Base-by-base conservation (phyloP, 2,888 invertebrate species). In the Apotomis betuletana region DNA sequence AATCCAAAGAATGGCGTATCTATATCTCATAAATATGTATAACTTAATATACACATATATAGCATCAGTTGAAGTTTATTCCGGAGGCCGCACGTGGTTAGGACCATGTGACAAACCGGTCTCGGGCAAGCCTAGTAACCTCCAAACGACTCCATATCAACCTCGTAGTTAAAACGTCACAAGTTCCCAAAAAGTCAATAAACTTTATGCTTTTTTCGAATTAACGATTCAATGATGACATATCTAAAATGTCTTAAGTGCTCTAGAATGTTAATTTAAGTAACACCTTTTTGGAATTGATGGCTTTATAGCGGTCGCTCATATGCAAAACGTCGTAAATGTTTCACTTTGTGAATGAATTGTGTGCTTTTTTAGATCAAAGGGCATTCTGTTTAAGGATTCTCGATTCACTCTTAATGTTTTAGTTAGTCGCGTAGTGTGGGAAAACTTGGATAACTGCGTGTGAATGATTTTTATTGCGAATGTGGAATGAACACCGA, bases 71-170 rank as follows among this genome's bases (percentile, higher is more conserved):
- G 64, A 57, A 55, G 75, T 80, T 76, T 78, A 84, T 86, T 86
- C 86, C 87, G 87, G 87, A 90, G 90, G 91, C 87, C 90, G 90
- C 93, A 93, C 93, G 93, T 93, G 92, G 91, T 83, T 77, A 76
- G 76, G 77, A 76, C 90, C 93, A 93, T 93, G 92, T 92, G 92
- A 90, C 85, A 89, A 92, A 93, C 93, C 92, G 92, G 93, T 93
- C 86, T 78, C 76, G 80, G 79, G 77, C 85, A 83, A 87, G 90
- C 93, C 92, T 89, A 93, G 88, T 93, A 93, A 93, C 93, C 93
- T 93, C 92, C 85, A 92, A 92, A 91, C 88, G 90, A 89, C 90
- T 88, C 79, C 74, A 84, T 46, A 5, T 3, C 44, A 57, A 1
- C 27, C 4, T n/a, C 57, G 54, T 8, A 27, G 10, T 44, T 27